Conservation (phyloP, 1,140 invertebrate species). For the Drosophila equinoxialis region DNA sequence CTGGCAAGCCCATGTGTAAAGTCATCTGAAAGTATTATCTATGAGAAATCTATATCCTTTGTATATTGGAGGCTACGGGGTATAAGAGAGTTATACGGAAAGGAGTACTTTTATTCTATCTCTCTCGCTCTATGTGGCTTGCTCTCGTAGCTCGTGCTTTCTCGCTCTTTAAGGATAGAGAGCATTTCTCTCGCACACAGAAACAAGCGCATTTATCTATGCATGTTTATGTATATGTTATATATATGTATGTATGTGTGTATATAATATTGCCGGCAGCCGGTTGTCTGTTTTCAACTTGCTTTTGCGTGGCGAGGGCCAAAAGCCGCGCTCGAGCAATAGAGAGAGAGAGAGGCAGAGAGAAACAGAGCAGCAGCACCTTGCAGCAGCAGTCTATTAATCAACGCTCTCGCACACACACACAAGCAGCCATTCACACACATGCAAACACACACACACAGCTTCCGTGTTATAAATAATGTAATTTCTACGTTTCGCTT, state of each 20-base stretch:
- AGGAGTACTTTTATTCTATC: not conserved
- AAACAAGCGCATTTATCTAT: too few species aligned
- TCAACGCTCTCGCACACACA: constrained; percentile 40
- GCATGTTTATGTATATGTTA: not conserved
- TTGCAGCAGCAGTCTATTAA: constrained; percentile 69
- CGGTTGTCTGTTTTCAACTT: constrained; percentile 6
- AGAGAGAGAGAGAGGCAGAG: constrained; percentile 9
- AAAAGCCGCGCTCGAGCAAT: not conserved
- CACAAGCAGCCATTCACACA: constrained; percentile 28
- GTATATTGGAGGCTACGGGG: not conserved
- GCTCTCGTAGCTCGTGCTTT: not conserved
- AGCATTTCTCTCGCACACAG: constrained; percentile 2
- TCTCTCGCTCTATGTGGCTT: not conserved
- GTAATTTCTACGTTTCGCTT: constrained; percentile 69
- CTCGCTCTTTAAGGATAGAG: constrained; percentile 6
- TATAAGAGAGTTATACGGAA: not conserved
- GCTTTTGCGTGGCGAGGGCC: constrained; percentile 14
- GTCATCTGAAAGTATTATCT: too few species aligned
- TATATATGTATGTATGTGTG: not conserved
- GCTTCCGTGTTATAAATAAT: constrained; percentile 77
- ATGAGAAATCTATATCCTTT: too few species aligned
- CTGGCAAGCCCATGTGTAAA: too few species aligned
- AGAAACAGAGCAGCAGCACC: constrained; percentile 50
- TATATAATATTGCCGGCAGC: constrained; percentile 1
- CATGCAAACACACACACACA: constrained; percentile 37